Conservation (phyloP, 2,888 invertebrate genomes). For the Sycophila texana region DNA sequence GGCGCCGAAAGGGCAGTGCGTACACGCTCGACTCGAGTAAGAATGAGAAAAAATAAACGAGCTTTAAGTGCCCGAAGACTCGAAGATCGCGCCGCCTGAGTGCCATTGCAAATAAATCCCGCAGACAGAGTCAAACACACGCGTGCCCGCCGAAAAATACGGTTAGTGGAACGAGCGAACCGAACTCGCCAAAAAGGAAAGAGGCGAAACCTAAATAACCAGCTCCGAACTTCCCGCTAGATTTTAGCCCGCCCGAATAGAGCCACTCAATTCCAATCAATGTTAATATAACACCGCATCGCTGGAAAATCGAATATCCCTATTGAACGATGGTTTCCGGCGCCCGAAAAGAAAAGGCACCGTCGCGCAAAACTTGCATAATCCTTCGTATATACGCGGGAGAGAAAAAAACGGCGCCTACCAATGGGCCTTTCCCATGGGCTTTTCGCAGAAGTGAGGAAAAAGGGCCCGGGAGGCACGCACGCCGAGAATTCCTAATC, state of each 20-base stretch:
- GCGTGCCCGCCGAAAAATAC: neutral
- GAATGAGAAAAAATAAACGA: slow-evolving; percentile 4
- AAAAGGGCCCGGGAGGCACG: neutral
- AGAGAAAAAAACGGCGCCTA: slow-evolving; percentile 22
- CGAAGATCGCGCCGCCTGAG: neutral
- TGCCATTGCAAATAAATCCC: neutral
- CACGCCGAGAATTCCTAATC: slow-evolving; percentile 34
- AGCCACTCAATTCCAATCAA: neutral
- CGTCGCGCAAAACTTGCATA: neutral
- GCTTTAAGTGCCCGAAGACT: slow-evolving; percentile 14
- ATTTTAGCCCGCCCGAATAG: neutral
- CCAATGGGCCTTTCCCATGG: slow-evolving; percentile 29
- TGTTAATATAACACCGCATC: neutral
- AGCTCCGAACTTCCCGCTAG: neutral
- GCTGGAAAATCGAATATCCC: neutral
- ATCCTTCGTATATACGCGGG: neutral
- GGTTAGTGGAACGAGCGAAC: neutral
- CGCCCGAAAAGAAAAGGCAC: neutral
- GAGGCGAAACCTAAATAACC: too few species aligned
- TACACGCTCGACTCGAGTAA: neutral
- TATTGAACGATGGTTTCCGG: neutral
- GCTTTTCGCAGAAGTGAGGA: slow-evolving; percentile 27
- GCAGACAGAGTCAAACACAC: neutral
- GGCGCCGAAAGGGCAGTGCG: neutral
- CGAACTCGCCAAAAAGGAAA: neutral